phyloP scores from a whole-genome alignment of 1,140 invertebrate genomes.

The Diuraphis noxia region DNA sequence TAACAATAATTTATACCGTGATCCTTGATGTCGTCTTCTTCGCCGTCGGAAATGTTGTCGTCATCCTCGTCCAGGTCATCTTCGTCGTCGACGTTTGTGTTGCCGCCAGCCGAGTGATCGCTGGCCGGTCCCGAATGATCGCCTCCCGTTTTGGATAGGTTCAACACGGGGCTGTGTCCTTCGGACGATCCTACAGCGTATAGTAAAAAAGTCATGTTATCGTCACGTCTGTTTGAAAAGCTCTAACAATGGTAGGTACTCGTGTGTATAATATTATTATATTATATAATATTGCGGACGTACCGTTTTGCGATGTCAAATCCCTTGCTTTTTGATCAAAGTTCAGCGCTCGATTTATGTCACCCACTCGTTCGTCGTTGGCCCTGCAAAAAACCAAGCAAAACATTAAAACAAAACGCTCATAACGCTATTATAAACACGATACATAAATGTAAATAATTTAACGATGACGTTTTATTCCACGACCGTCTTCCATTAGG shows the following conservation, averaged over 20 bases:
- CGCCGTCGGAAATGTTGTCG: constrained; percentile 74
- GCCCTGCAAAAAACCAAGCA: constrained; percentile 69
- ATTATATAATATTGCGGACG: constrained; percentile 59
- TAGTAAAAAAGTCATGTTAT: background rate
- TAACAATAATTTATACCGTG: constrained; percentile 61
- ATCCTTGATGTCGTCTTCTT: constrained; percentile 83
- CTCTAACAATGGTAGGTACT: background rate
- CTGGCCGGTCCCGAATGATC: constrained; percentile 65
- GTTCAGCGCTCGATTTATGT: constrained; percentile 74
- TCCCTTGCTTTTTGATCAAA: constrained; percentile 80
- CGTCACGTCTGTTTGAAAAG: background rate
- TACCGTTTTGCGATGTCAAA: constrained; percentile 83
- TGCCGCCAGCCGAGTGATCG: constrained; percentile 74
- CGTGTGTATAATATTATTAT: background rate
- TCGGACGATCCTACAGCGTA: constrained; percentile 73
- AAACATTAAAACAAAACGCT: constrained; percentile 21
- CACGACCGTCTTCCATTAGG: constrained; percentile 28
- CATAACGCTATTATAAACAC: background rate
- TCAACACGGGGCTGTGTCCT: constrained; percentile 86
- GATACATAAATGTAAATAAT: background rate
- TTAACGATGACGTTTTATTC: constrained; percentile 26
- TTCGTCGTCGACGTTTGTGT: constrained; percentile 81
- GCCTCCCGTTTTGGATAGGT: constrained; percentile 82
- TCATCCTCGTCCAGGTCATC: constrained; percentile 79
- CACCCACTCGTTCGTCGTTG: constrained; percentile 76